Evolutionary conservation across 92 coral and sea anemone genomes (phyloP).

Genomic region (Plumapathes pennacea): DNA sequence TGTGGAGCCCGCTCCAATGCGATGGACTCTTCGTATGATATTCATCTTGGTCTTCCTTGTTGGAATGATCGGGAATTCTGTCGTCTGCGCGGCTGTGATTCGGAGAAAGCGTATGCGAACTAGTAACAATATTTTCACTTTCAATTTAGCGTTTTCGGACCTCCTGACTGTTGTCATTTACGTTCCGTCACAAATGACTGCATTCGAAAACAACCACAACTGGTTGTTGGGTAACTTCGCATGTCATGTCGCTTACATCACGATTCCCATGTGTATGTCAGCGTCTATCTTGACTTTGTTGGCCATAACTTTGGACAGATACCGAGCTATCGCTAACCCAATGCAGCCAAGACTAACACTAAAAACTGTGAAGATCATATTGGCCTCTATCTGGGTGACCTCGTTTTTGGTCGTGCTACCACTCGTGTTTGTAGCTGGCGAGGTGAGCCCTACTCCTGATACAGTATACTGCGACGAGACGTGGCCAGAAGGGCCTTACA

Average conservation of each 20-base stretch:
- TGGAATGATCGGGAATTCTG: constrained; percentile 78
- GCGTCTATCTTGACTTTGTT: constrained; percentile 76
- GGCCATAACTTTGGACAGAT: constrained; percentile 81
- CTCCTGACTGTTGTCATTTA: constrained; percentile 70
- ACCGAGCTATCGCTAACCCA: constrained; percentile 73
- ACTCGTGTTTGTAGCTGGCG: constrained; percentile 64
- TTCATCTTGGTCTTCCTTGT: constrained; percentile 67
- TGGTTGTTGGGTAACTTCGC: constrained; percentile 87
- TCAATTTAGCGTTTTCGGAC: constrained; percentile 83
- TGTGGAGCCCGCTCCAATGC: constrained; percentile 61
- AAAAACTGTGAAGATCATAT: constrained; percentile 57
- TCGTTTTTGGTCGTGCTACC: constrained; percentile 48
- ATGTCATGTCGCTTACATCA: constrained; percentile 74
- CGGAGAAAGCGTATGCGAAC: constrained; percentile 77
- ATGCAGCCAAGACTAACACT: constrained; percentile 62
- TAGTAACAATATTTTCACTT: constrained; percentile 74
- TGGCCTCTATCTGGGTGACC: constrained; percentile 66
- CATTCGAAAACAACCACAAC: constrained; percentile 87
- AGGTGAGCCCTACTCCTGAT: constrained; percentile 26
- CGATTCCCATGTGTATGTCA: constrained; percentile 80
- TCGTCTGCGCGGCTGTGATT: constrained; percentile 76
- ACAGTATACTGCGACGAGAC: constrained; percentile 16
- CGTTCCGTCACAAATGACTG: constrained; percentile 93
- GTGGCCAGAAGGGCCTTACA: constrained; percentile 21
- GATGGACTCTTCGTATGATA: constrained; percentile 73